Percentiles rank a stretch among this genome's conserved stretches.
Evolutionary conservation across 2,113 vertebrate species (phyloP).

Genomic region (Castor canadensis): DNA sequence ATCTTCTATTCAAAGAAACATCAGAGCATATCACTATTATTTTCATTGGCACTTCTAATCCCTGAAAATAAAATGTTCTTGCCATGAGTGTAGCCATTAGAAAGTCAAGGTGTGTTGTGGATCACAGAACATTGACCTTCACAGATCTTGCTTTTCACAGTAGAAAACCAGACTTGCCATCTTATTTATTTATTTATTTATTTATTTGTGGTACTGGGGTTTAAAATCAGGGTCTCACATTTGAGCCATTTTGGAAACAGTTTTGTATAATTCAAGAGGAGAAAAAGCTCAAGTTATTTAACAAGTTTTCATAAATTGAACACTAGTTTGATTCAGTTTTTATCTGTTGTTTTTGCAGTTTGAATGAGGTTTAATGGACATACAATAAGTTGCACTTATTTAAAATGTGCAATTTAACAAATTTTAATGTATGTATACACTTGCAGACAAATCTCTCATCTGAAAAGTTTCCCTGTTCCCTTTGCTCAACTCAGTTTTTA

Average conservation of each 20-base stretch:
- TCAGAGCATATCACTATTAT: not conserved
- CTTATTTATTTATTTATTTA: too few species aligned
- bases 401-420: not conserved
- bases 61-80: not conserved
- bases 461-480: not conserved
- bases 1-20: not conserved
- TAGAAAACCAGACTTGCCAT: not conserved
- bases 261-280: not conserved
- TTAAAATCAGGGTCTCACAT: too few species aligned
- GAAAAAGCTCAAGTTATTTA: not conserved
- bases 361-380: not conserved
- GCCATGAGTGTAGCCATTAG: not conserved
- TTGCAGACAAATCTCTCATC: not conserved
- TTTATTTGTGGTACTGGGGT: too few species aligned
- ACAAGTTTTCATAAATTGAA: conserved; percentile 24
- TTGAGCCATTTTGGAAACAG: not conserved
- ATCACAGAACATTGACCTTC: not conserved
- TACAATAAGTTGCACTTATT: not conserved
- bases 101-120: not conserved
- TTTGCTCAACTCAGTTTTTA: conserved; percentile 39
- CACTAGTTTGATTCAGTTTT: not conserved
- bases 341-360: conserved; percentile 8
- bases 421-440: not conserved
- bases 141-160: not conserved
- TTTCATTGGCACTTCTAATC: not conserved